Evolutionary conservation across 1,140 invertebrate species (phyloP).

Genomic region (Ditylenchus dipsaci): DNA sequence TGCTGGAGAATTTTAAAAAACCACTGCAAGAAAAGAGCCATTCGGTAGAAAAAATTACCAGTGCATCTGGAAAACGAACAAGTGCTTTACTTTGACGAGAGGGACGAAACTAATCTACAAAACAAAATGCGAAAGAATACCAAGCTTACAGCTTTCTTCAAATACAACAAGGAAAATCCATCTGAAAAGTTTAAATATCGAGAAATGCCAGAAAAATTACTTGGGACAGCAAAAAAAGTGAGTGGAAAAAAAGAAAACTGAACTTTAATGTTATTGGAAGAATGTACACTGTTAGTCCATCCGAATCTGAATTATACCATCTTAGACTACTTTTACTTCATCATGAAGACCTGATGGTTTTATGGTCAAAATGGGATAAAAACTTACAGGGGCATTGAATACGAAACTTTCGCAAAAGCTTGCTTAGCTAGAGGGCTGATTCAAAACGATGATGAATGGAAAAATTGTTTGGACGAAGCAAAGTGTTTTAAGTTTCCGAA

Average conservation of each 20-base stretch:
- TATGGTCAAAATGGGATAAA: constrained; percentile 14
- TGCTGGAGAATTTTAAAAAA: constrained; percentile 26
- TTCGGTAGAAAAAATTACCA: neutral
- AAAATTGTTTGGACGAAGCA: constrained; percentile 21
- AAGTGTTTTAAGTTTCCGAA: constrained; percentile 14
- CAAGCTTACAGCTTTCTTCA: neutral
- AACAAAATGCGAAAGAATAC: neutral
- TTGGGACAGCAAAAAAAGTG: constrained; percentile 14
- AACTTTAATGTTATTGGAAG: constrained; percentile 16
- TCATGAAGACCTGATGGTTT: constrained; percentile 3
- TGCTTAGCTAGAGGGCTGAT: constrained; percentile 23
- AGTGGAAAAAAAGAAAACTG: constrained; percentile 19
- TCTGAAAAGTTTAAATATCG: neutral
- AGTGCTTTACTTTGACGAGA: neutral
- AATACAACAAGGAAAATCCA: constrained; percentile 1
- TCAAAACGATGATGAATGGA: constrained; percentile 26
- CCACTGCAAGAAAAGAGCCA: constrained; percentile 17
- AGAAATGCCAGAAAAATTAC: neutral
- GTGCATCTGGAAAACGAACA: constrained; percentile 29
- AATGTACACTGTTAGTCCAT: constrained; percentile 22
- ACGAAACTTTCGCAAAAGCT: constrained; percentile 15
- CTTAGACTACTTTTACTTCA: constrained; percentile 26
- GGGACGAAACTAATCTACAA: neutral
- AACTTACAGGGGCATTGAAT: constrained; percentile 24
- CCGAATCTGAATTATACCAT: constrained; percentile 13